Evolutionary conservation across 1,140 invertebrate species (phyloP), one percentile per base, ranked within the genome.

Genomic region (Linepithema humile): DNA sequence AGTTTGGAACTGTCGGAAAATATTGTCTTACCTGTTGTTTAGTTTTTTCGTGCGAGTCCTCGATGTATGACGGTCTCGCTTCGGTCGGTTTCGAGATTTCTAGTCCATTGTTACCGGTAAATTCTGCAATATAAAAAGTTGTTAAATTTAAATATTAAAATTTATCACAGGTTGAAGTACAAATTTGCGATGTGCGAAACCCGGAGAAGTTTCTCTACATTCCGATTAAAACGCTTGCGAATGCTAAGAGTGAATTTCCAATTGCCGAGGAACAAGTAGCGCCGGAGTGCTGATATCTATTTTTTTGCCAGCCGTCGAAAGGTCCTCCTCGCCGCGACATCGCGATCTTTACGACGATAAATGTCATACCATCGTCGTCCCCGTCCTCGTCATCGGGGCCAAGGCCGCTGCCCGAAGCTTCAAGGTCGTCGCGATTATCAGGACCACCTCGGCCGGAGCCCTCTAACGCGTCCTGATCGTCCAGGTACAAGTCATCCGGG

Each of bases 361-460:
- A 12, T 23, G 23, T 80, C 26, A 80, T 92, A 92, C 91, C 91
- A 65, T 90, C 91, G 60, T 92, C 94, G 45, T 95, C 93, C 3
- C 93, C 94, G 90, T 96, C 96, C 87, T 97, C 96, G 93, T 96
- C 96, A 91, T 96, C 96, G 59, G 96, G 96, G 80, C 96, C 96
- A 92, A 95, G 95, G 35, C 96, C 96, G 89, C 96, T 96, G 84
- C 96, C 96, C 88, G 96, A 96, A 70, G 96, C 96, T 93, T 97
- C 96, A 67, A 96, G 94, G 86, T 96, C 96, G 92, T 96, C 95
- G 78, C 95, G 94, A 84, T 95, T 93, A 91, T 96, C 94, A 55
- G 88, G 91, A 15, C 93, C 93, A 50, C 93, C 93, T 65, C 92
- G 92, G 72, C 95, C 95, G 45, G 95, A 95, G 15, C 95, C 95